Evolutionary conservation across 2,113 vertebrate genomes (phyloP).

Genomic region (Perognathus longimembris): DNA sequence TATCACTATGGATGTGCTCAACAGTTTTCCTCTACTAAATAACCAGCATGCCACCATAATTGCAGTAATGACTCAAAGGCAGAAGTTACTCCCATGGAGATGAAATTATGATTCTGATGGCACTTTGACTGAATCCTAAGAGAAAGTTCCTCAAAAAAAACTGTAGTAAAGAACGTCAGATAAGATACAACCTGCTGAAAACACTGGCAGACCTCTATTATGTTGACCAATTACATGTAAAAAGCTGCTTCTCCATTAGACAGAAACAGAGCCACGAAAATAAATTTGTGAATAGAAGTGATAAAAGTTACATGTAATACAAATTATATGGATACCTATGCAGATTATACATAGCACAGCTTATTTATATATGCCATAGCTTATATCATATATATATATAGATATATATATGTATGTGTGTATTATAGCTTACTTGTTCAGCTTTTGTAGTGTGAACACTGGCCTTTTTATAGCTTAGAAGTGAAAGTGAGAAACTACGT

Average conservation of each 20-base stretch:
- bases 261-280: neutral
- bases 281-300: neutral
- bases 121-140: fast-evolving
- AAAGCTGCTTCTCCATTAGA: neutral
- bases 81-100: neutral
- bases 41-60: neutral
- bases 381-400: too few relatives aligned
- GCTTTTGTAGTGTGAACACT: neutral
- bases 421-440: too few relatives aligned
- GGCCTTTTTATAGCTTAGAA: neutral
- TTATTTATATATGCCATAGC: too few relatives aligned
- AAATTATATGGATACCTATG: neutral
- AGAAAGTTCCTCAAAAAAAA: neutral
- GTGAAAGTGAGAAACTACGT: neutral
- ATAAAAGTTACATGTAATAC: neutral
- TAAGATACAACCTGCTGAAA: neutral
- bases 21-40: neutral
- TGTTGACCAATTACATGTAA: neutral
- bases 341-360: too few relatives aligned
- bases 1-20: neutral
- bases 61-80: neutral
- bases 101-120: neutral
- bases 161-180: neutral
- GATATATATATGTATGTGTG: too few relatives aligned
- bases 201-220: neutral